Base-by-base conservation (phyloP, 2,797 vertebrate species). In the Protonibea diacanthus region DNA sequence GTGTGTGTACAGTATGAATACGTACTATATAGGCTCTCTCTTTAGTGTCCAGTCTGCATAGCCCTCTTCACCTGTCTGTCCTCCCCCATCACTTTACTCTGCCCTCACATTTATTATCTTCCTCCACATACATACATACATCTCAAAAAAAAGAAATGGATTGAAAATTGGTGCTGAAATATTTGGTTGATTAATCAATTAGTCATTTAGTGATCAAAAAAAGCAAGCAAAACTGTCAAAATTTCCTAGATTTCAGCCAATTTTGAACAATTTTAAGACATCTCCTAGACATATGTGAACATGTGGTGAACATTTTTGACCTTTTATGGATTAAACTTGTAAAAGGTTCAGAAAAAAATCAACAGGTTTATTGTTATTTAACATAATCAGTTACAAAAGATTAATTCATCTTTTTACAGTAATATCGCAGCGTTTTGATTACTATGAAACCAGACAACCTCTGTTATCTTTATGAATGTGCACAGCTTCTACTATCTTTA, bases 391-490 rank as follows among this genome's bases (percentile, higher is more conserved):
- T 25, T 56, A 11, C 18, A 21, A 9, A 56, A 63, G 40, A 59
- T 60, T 0, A 60, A 33, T 56, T 48, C 7, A 17, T 61, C 8
- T 67, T 56, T 59, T 56, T 48, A n/a, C 23, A 42, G 27, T 21
- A 38, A 49, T 0, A 5, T 15, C 18, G 5, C 0, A 2, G n/a
- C 52, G 9, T 45, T 29, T 76, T 72, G 8, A 49, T 20, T 0
- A n/a, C 18, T 47, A 6, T 42, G 8, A 67, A 27, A 60, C 15
- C 61, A 65, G 21, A 23, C 17, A 45, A 21, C 21, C 27, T 62
- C 23, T 40, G n/a, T 51, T 81, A 21, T 78, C 60, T 70, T 71
- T 60, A 64, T 83, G 58, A 88, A 82, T 65, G 74, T 29, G 44
- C 73, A 74, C 21, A 60, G 27, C 27, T n/a, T 62, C 17, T 17